A percentile compares a stretch with the other conserved stretches of the same genome.
Conservation (phyloP, 2,888 invertebrate genomes). For the Sceliomorpha sp. region DNA sequence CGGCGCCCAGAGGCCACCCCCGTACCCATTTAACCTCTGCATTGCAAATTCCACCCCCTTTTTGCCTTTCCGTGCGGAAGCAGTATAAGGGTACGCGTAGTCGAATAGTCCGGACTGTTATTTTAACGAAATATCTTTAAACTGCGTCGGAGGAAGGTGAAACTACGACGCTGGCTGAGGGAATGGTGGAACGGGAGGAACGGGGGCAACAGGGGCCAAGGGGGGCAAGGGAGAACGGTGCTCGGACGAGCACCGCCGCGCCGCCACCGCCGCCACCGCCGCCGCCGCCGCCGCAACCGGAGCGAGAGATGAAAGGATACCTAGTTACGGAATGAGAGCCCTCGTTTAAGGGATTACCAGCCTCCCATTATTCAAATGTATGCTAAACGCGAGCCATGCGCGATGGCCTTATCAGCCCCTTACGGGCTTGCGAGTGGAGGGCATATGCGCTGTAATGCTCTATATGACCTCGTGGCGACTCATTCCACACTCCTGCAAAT, state of each 20-base stretch:
- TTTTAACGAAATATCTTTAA: constrained; percentile 81
- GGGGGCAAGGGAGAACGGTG: constrained; percentile 22
- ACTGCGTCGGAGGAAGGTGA: constrained; percentile 62
- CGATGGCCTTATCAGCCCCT: constrained; percentile 79
- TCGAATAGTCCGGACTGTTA: constrained; percentile 75
- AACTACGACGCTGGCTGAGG: constrained; percentile 38
- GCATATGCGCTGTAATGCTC: constrained; percentile 16
- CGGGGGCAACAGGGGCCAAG: constrained; percentile 45
- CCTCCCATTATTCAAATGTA: constrained; percentile 80
- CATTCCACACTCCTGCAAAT: too few species aligned
- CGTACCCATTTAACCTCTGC: constrained; percentile 80
- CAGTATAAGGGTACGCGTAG: constrained; percentile 48
- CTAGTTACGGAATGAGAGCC: constrained; percentile 76
- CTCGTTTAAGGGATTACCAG: constrained; percentile 80
- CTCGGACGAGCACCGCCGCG: constrained; percentile 67
- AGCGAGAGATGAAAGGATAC: constrained; percentile 79
- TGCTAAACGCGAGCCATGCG: constrained; percentile 78
- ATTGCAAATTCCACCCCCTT: constrained; percentile 80
- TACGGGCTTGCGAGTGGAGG: constrained; percentile 58
- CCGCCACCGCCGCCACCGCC: too few species aligned
- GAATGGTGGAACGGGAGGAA: constrained; percentile 35
- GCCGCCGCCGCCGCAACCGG: constrained; percentile 49
- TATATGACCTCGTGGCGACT: too few species aligned
- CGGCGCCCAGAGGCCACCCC: constrained; percentile 60
- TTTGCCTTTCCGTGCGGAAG: constrained; percentile 58